Evolutionary conservation across 2,113 vertebrate genomes (phyloP), one percentile per base, ranked within the genome.

Genomic region (Heterochromis multidens): DNA sequence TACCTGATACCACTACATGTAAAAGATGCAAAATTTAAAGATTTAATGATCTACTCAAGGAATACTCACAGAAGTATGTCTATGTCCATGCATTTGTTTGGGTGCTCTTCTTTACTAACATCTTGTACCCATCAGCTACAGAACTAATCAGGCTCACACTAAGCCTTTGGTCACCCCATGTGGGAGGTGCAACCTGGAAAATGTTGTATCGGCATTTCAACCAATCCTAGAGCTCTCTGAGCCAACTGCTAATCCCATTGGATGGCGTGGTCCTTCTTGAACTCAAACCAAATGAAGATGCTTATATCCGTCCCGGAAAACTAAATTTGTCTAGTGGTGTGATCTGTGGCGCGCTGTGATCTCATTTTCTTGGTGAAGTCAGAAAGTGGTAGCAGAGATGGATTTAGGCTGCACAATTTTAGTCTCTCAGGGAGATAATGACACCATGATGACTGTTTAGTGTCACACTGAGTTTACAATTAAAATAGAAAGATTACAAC

Each of bases 111-210:
- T 80, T 70, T 82, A 79, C 82, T 90, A 88, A 91, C 95, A 96
- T 96, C 82, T 83, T 93, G 27, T 65, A 70, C 61, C 70, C 80
- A 86, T 84, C 80, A 72, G 78, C 91, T 88, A 88, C 74, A 80
- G 83, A 90, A 61, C 91, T 97, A 96, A 97, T 96, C 95, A 95
- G 96, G 95, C 95, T 97, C 95, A 95, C 90, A 84, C 87, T 95
- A 96, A 94, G 81, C 89, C 94, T 91, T 7, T 40, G 8, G 85
- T 95, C 92, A 93, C 93, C 95, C 94, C 83, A 85, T 92, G 82
- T 94, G 89, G 87, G 94, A 92, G 93, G 94, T 81, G 88, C 90
- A 85, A 0, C 1, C 82, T 85, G 84, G 91, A 88, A 94, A 91
- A 79, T 52, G 60, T 82, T 83, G 81, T 82, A 46, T 43, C 0